phyloP scores from a whole-genome alignment of 2,888 invertebrate species.

The Trilocha varians region DNA sequence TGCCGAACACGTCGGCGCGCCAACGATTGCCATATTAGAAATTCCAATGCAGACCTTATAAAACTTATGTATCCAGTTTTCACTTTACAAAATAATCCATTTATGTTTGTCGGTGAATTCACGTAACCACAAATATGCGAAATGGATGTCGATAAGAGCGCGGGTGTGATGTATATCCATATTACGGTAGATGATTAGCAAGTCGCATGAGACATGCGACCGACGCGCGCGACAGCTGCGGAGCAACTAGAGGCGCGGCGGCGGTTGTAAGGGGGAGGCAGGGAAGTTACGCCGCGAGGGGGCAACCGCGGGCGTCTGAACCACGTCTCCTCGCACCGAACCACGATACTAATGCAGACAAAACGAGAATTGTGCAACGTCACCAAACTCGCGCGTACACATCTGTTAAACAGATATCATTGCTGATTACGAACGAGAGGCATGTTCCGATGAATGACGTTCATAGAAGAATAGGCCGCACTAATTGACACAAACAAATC shows the following conservation, averaged over 20 bases:
- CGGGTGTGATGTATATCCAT: slow-evolving; percentile 70
- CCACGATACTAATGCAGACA: slow-evolving; percentile 27
- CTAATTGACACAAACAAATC: not conserved
- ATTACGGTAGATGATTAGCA: slow-evolving; percentile 55
- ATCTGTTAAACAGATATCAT: not conserved
- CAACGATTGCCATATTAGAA: slow-evolving; percentile 58
- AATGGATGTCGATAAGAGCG: slow-evolving; percentile 63
- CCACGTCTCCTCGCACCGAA: slow-evolving; percentile 42
- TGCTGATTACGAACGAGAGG: too few relatives aligned
- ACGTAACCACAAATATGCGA: slow-evolving; percentile 68
- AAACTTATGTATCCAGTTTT: slow-evolving; percentile 40
- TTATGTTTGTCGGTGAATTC: slow-evolving; percentile 67
- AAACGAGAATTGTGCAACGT: slow-evolving; percentile 61
- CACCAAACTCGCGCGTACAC: slow-evolving; percentile 55
- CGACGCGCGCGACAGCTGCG: slow-evolving; percentile 67
- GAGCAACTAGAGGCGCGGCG: slow-evolving; percentile 50
- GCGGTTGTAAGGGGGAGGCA: slow-evolving; percentile 19
- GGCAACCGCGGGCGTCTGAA: slow-evolving; percentile 43
- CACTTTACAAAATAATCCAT: slow-evolving; percentile 73
- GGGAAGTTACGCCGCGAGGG: slow-evolving; percentile 19
- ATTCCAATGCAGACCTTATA: slow-evolving; percentile 69
- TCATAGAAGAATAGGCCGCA: not conserved
- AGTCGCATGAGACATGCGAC: slow-evolving; percentile 67
- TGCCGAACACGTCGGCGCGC: slow-evolving; percentile 67
- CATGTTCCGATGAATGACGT: too few relatives aligned